Percentiles rank a stretch among this genome's conserved stretches.
These are phyloP conservation scores for Pseudomugil gertrudae DNA, from an alignment of 2,797 vertebrate genomes.

Conservation along the genomic window DNA sequence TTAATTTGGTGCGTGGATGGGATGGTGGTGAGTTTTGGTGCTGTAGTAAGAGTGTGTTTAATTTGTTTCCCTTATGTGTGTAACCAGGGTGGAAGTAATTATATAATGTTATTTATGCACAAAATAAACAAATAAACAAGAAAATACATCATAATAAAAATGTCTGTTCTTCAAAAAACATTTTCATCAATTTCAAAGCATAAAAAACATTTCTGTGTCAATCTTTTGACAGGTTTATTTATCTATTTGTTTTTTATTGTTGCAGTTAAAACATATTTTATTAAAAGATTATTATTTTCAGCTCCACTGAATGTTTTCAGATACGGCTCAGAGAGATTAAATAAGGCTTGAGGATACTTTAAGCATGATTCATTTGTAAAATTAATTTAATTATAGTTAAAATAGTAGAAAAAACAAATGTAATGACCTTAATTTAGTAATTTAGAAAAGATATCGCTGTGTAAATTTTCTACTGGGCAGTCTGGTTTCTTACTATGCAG, in stretches of 20 bases:
- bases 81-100: neutral
- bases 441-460: too few species aligned
- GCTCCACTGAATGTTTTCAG: neutral
- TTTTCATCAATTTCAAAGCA: neutral
- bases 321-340: neutral
- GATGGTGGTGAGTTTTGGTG: neutral
- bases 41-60: neutral
- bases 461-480: too few species aligned
- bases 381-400: neutral
- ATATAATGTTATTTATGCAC: neutral
- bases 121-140: neutral
- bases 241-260: neutral
- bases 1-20: neutral
- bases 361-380: neutral
- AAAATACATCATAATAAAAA: neutral
- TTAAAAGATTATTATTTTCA: neutral
- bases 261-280: neutral
- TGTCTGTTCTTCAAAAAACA: neutral
- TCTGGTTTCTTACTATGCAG: neutral
- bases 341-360: neutral
- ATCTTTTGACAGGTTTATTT: neutral
- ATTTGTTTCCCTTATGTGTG: neutral
- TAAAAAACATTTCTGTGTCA: neutral
- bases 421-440: neutral
- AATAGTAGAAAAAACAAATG: too few species aligned